phyloP scores from a whole-genome alignment of 2,797 vertebrate genomes.

The Lerista edwardsae region DNA sequence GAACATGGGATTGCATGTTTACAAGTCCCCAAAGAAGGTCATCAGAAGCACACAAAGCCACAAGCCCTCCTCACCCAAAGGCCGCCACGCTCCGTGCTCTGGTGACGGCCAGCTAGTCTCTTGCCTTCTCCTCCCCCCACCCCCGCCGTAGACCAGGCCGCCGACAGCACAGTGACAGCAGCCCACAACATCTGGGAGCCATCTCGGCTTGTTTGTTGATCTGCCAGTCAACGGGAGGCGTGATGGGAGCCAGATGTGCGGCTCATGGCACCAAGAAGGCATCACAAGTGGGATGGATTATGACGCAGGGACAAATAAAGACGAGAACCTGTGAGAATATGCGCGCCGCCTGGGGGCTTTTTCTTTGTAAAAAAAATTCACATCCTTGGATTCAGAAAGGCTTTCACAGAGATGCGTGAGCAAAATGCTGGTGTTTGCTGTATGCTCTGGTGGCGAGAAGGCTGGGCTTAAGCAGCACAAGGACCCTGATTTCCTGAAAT shows the following conservation, averaged over 20 bases:
- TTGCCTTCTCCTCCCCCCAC: background rate
- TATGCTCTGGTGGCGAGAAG: background rate
- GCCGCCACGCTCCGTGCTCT: background rate
- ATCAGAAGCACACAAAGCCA: accelerated
- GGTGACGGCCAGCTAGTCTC: too few relatives aligned
- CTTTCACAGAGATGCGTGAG: conserved; percentile 35
- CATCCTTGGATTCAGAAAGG: conserved; percentile 19
- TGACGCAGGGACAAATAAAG: conserved; percentile 35
- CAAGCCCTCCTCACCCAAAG: background rate
- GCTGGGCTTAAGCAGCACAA: conserved; percentile 7
- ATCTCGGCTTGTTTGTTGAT: conserved; percentile 18
- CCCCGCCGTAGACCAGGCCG: background rate
- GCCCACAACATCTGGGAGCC: conserved; percentile 49
- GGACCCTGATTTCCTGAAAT: background rate
- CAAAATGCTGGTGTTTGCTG: conserved; percentile 2
- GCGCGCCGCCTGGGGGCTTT: conserved; percentile 19
- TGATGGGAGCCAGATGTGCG: conserved; percentile 55
- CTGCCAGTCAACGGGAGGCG: conserved; percentile 36
- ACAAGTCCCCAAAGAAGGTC: background rate
- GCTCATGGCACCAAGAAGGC: background rate
- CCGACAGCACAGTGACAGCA: background rate
- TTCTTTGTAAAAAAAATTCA: conserved; percentile 22
- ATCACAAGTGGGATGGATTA: conserved; percentile 34
- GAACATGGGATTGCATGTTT: background rate
- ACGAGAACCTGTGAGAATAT: conserved; percentile 11